These are phyloP conservation scores for Diglossa brunneiventris DNA, from an alignment of 2,113 vertebrate species.

Conservation along the genomic window DNA sequence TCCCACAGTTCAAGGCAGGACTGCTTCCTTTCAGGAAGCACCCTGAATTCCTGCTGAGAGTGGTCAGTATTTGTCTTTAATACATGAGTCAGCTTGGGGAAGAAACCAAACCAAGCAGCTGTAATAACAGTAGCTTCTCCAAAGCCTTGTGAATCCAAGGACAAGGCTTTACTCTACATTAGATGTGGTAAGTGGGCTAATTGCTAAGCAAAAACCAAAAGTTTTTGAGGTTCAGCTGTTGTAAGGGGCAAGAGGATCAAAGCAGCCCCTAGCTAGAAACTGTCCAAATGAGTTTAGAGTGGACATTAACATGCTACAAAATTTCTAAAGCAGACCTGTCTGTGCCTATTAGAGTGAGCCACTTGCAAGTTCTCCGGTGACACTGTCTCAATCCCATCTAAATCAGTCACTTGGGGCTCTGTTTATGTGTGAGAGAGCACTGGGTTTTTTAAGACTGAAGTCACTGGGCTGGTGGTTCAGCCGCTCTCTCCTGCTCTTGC, in stretches of 20 bases:
- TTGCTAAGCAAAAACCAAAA: neutral
- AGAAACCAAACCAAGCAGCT: no score
- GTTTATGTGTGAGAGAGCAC: neutral
- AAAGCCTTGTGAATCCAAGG: neutral
- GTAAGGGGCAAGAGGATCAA: neutral
- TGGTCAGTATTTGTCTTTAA: neutral
- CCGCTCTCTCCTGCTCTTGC: neutral
- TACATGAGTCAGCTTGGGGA: neutral
- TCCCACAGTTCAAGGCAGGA: neutral
- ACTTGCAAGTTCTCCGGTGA: neutral
- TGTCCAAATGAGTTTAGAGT: neutral
- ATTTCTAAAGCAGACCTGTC: neutral
- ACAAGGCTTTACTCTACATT: neutral
- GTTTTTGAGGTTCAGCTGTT: neutral
- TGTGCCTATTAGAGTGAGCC: neutral
- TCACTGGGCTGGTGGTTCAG: neutral
- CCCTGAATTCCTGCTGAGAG: neutral
- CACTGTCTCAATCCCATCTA: neutral
- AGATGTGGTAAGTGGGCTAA: neutral
- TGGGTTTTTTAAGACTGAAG: neutral
- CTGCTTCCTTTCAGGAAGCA: neutral
- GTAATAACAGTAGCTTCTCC: neutral
- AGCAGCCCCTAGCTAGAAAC: neutral
- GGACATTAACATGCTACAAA: fast-evolving
- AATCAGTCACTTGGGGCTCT: neutral